A percentile compares a stretch with the other conserved stretches of the same genome.
Conservation (phyloP, 2,797 vertebrate species). For the Lutjanus argentimaculatus region DNA sequence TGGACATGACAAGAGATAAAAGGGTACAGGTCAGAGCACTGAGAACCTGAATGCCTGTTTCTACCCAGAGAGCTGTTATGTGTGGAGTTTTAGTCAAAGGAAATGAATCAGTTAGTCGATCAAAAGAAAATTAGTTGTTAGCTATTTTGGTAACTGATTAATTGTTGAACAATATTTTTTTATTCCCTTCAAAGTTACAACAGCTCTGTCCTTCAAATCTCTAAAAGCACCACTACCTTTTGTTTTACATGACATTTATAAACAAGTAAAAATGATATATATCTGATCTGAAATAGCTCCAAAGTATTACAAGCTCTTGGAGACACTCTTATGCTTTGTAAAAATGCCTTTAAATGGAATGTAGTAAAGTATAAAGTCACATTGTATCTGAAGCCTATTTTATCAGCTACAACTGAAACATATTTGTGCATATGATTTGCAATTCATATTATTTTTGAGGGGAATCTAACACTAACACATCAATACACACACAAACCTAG, state of each 20-base stretch:
- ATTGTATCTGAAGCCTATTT: not conserved
- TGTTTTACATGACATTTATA: not conserved
- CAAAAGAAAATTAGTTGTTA: not conserved
- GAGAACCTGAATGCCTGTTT: not conserved
- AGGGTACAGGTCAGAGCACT: constrained; percentile 81
- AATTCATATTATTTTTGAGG: not conserved
- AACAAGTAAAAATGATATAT: not conserved
- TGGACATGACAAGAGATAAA: constrained; percentile 89
- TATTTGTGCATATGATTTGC: not conserved
- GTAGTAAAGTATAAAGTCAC: not conserved
- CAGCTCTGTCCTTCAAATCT: not conserved
- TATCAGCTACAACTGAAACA: not conserved
- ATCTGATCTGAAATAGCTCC: not conserved
- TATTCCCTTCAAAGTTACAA: not conserved
- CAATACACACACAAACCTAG: not conserved
- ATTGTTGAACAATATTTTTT: not conserved
- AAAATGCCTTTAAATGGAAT: not conserved
- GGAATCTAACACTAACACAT: not conserved
- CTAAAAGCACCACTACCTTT: no score
- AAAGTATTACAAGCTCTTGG: no score
- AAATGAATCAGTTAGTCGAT: not conserved
- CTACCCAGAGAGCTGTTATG: constrained; percentile 2
- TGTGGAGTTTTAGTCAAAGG: not conserved
- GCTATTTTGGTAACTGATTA: no score
- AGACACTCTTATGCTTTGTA: not conserved